Evolutionary conservation across 2,113 vertebrate genomes (phyloP), one percentile per base, ranked within the genome.

Genomic region (Triplophysa dalaica): DNA sequence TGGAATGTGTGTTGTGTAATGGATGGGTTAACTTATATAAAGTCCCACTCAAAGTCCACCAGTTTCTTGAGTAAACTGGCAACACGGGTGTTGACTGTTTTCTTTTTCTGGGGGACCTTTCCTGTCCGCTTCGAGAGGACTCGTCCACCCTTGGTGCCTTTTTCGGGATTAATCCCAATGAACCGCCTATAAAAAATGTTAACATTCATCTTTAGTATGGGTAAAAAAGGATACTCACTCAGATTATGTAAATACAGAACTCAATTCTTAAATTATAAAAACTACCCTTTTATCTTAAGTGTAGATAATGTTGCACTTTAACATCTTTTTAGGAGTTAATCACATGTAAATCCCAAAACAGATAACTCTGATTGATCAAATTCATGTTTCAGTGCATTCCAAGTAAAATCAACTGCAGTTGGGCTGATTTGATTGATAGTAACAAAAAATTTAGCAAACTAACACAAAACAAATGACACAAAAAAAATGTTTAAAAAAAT

Each of bases 121-220:
- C 63, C 63, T 17, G 13, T 65, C 11, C 26, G 63, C 29, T 65
- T 65, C 17, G 62, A 65, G 1, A 17, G 0, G 29, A 38, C 26
- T 17, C 12, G 13, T 65, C 63, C 63, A 38, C 13, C 63, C 63
- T 65, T 65, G 63, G 26, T 65, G 63, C 63, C 63, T 19, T 65
- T 65, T 38, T 65, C 29, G 4, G 63, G 63, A 14, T 65, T 65
- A 16, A 65, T 65, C 12, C 63, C 63, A 8, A n/a, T n/a, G n/a
- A n/a, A n/a, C n/a, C n/a, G n/a, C n/a, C n/a, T 24, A 65, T 33
- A 65, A 65, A 65, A 56, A 56, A 38, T 65, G 26, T 38, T 14
- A 19, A 19, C 17, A 19, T 65, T 65, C 16, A 65, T 14, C 6
- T 38, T 65, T 65, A 33, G 63, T 65, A 5, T 63, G 22, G 11